Base-by-base conservation (phyloP, 37 sponge, comb jelly and placozoan genomes). In the Chondrilla cf. caribensis region DNA sequence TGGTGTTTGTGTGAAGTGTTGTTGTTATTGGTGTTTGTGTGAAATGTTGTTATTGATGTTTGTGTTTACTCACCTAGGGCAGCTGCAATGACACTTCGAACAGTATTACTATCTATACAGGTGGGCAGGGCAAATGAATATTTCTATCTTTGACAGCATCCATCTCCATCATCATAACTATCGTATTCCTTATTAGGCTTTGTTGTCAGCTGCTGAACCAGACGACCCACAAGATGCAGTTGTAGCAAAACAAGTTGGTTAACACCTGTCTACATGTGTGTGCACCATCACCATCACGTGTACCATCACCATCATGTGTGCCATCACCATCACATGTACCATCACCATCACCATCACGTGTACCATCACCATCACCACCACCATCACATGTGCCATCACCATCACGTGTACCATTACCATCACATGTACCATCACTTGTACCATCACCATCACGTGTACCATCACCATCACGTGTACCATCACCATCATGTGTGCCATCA, bases 181-280 rank as follows among this genome's bases (percentile, higher is more conserved):
- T 15, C 29, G 28, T n/a, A n/a, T n/a, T n/a, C n/a, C 26, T 64
- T 8, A 28, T 19, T 58, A 89, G 86, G 85, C 86, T 0, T 77
- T 93, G 17, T 78, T 93, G 19, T 60, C 83, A 54, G 92, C 97
- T 54, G 95, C 97, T 22, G 99, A 98, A 58, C 99, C 99, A 39
- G 92, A 95, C 68, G 99, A 98, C 67, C 99, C 99, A 24, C 99
- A 98, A 59, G 99, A 98, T 86, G 99, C 99, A 28, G 96, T 98
- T 29, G 99, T 98, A 25, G 99, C 99, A 41, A 89, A 76, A 57
- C 87, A 86, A 58, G 87, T 90, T 57, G 57, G 39, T 38, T 5
- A 33, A 17, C 38, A 78, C 6, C 36, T 22, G 38, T 70, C 58
- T 79, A 7, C 68, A 41, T 29, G 42, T 58, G 70, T 78, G n/a